Conservation (phyloP, 2,888 invertebrate genomes). For the Drosophila colorata region DNA sequence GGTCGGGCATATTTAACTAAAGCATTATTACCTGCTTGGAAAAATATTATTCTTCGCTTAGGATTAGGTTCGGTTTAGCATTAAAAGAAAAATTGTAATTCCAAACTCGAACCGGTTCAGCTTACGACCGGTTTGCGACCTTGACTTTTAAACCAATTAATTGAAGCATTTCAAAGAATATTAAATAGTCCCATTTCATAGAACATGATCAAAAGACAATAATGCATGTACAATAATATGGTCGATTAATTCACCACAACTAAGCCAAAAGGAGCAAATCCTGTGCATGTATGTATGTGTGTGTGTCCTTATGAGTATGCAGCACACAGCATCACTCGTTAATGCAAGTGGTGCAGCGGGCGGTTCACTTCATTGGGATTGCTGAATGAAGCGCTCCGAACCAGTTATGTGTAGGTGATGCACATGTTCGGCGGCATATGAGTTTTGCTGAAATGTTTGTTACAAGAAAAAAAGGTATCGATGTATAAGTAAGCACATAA, state of each 20-base stretch:
- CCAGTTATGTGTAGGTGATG: slow-evolving; percentile 33
- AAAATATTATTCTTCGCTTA: too few relatives aligned
- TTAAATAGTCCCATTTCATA: neutral
- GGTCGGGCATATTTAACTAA: too few relatives aligned
- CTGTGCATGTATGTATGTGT: neutral
- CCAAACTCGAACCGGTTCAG: too few relatives aligned
- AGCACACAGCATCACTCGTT: slow-evolving; percentile 17
- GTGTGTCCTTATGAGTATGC: slow-evolving; percentile 11
- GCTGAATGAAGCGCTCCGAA: slow-evolving; percentile 32
- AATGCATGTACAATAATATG: slow-evolving; percentile 20
- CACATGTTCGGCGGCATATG: slow-evolving; percentile 2
- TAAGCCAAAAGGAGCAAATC: slow-evolving; percentile 18
- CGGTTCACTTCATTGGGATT: slow-evolving; percentile 32
- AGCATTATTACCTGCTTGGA: too few relatives aligned
- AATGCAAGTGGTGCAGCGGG: slow-evolving; percentile 33
- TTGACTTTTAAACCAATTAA: neutral
- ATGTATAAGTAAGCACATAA: too few relatives aligned
- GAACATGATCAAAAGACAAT: neutral
- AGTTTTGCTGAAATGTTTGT: neutral
- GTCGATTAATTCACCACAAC: slow-evolving; percentile 26
- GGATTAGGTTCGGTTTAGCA: too few relatives aligned
- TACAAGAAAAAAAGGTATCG: neutral
- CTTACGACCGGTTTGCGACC: neutral
- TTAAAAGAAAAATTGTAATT: too few relatives aligned
- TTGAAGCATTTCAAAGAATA: neutral